Evolutionary conservation across 2,113 vertebrate species (phyloP), one percentile per base, ranked within the genome.

Genomic region (Salvelinus sp.): DNA sequence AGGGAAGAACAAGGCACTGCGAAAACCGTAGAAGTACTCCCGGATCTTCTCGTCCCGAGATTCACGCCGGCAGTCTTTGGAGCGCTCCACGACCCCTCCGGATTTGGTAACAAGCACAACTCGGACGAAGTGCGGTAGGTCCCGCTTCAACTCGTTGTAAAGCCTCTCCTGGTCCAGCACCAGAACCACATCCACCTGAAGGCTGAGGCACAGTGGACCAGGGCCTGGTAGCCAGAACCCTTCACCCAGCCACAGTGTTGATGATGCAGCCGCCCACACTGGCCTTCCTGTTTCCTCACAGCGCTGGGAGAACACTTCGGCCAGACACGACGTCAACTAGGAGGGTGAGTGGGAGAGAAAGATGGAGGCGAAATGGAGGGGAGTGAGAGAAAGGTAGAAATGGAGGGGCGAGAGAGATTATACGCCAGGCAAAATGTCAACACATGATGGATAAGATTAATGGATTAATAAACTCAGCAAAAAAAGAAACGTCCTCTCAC

Each of bases 231-330:
- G 2, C 98, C 98, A 84, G 96, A 97, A 78, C 97, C 96, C 79
- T 98, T 98, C 79, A 99, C 98, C 98, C 97, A 99, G 82, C 98
- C 98, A 0, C 97, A 99, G 97, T 98, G 90, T 99, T 99, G 82
- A 99, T 99, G 87, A 99, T 94, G 3, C 98, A 99, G 84, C 98
- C 98, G 1, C 96, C 97, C 2, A 97, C 95, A 0, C 96, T 97
- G 0, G 98, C 97, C 0, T 95, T 96, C 30, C 97, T 92, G 91
- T 98, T 99, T 97, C 95, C 77, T 99, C 97, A 6, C 98, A 99
- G 33, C 97, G 95, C 82, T 97, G 96, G 74, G 97, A 97, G 91
- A 98, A 99, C 69, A 98, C 97, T 0, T 98, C 95, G 0, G 98
- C 98, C 82, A 99, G 91, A 30, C 95, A 94, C 0, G 97, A 97